phyloP scores from a whole-genome alignment of 2,113 vertebrate genomes.

The Cheirogaleus medius region DNA sequence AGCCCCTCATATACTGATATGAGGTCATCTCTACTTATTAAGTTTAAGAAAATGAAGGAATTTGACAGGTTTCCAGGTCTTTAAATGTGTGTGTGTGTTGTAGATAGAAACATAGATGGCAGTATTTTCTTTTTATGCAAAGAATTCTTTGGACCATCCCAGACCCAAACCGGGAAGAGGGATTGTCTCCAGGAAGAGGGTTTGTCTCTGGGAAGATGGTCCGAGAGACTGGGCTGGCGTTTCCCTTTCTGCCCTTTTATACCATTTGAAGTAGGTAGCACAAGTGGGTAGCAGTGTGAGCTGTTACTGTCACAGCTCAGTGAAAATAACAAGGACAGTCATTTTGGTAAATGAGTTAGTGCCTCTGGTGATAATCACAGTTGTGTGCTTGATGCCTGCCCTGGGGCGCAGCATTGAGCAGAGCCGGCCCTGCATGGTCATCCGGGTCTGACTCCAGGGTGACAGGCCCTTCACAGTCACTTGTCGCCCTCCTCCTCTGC shows the following conservation, averaged over 20 bases:
- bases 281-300: background rate
- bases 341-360: background rate
- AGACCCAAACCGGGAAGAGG: background rate
- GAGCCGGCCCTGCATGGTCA: background rate
- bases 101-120: background rate
- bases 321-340: background rate
- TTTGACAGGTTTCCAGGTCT: background rate
- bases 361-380: no score
- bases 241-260: background rate
- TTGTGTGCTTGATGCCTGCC: fast-evolving
- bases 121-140: background rate
- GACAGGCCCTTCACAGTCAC: fast-evolving
- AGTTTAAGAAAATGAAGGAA: background rate
- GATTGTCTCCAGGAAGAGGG: background rate
- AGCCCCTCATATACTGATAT: background rate
- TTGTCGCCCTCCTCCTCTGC: background rate
- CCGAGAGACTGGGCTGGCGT: background rate
- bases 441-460: background rate
- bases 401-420: fast-evolving
- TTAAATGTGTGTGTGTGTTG: background rate
- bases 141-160: background rate
- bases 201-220: background rate
- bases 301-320: background rate
- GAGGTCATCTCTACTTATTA: background rate
- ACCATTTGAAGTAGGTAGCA: background rate